Conservation (phyloP, 1,140 invertebrate species). For the Zelostemma sp. region DNA sequence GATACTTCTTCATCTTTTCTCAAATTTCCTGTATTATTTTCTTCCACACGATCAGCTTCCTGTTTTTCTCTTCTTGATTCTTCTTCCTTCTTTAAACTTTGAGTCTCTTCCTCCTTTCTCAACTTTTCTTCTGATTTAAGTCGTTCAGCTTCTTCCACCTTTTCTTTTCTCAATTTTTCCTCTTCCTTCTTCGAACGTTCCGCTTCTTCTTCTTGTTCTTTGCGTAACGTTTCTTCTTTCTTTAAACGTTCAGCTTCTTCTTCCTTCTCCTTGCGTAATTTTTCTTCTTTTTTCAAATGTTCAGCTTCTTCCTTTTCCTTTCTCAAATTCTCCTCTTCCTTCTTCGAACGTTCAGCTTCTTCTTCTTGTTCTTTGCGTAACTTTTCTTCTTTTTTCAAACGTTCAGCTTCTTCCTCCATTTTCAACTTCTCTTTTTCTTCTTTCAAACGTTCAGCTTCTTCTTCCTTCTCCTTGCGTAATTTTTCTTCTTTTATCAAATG, state of each 20-base stretch:
- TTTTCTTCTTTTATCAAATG: constrained; percentile 13
- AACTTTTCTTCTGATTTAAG: constrained; percentile 5
- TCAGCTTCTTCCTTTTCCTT: constrained; percentile 2
- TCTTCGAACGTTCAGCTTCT: constrained; percentile 18
- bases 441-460: constrained; percentile 4
- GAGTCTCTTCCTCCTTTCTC: constrained; percentile 19
- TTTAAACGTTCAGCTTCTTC: constrained; percentile 20
- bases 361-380: constrained; percentile 18
- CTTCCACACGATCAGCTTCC: no score
- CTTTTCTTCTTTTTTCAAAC: constrained; percentile 14
- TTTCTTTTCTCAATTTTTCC: constrained; percentile 4
- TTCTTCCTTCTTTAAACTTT: constrained; percentile 20
- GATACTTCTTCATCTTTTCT: no score
- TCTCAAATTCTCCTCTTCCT: constrained; percentile 15
- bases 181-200: constrained; percentile 19
- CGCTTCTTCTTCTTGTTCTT: constrained; percentile 24
- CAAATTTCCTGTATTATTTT: no score
- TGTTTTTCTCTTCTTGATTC: no score
- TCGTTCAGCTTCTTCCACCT: constrained; percentile 5
- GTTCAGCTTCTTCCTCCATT: neutral
- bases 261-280: constrained; percentile 13
- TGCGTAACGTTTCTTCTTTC: constrained; percentile 22
- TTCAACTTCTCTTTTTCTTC: constrained; percentile 9
- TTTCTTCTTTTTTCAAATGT: constrained; percentile 4
- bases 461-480: constrained; percentile 7